These are phyloP conservation scores for Drosophila willistoni DNA, from an alignment of 1,140 invertebrate species.

Conservation along the genomic window DNA sequence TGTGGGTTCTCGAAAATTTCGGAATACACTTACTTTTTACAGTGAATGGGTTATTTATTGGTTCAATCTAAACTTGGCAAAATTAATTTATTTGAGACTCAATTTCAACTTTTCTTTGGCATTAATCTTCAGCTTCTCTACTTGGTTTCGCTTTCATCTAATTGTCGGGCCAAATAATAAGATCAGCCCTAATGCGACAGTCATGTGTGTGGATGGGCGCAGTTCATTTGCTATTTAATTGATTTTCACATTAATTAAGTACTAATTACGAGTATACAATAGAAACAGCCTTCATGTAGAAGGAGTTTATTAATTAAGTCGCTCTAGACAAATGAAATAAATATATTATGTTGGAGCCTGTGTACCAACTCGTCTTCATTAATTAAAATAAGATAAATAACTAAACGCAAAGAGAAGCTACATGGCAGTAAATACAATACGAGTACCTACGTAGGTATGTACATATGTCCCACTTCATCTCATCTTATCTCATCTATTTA, in stretches of 20 bases:
- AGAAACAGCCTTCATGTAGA: slow-evolving; percentile 3
- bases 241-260: slow-evolving; percentile 61
- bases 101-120: slow-evolving; percentile 49
- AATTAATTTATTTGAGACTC: slow-evolving; percentile 55
- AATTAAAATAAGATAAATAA: slow-evolving; percentile 24
- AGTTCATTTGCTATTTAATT: slow-evolving; percentile 52
- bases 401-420: slow-evolving; percentile 1
- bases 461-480: not conserved
- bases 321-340: slow-evolving; percentile 45
- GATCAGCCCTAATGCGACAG: slow-evolving; percentile 9
- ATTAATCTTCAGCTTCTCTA: slow-evolving; percentile 38
- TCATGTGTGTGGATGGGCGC: not conserved
- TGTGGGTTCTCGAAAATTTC: not conserved
- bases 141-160: not conserved
- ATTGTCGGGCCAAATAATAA: slow-evolving; percentile 16
- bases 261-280: slow-evolving; percentile 45
- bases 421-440: not conserved
- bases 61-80: slow-evolving; percentile 15
- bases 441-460: not conserved
- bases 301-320: slow-evolving; percentile 44
- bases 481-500: not conserved
- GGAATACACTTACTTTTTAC: not conserved
- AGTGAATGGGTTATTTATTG: not conserved
- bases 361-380: slow-evolving; percentile 27
- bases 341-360: slow-evolving; percentile 12